Evolutionary conservation across 2,113 vertebrate species (phyloP).

Genomic region (Scomber colias): DNA sequence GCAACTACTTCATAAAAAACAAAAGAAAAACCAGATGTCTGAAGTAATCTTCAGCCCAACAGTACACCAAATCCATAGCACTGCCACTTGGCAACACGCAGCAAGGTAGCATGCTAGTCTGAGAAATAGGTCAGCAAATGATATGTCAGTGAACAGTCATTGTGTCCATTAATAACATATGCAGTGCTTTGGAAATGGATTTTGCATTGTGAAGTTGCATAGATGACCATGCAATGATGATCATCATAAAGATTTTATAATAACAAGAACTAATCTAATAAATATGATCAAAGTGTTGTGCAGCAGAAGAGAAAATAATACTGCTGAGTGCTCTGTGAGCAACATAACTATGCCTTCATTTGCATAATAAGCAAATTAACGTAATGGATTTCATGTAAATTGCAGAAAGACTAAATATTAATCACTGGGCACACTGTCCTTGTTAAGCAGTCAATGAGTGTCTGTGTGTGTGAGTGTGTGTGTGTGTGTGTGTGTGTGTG

Average conservation of each 20-base stretch:
- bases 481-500: conserved; percentile 21
- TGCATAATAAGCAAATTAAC: conserved; percentile 59
- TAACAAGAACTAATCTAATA: conserved; percentile 32
- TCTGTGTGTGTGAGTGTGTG: conserved; percentile 1
- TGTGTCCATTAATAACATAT: background rate
- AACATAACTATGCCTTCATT: conserved; percentile 27
- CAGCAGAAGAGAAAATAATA: conserved; percentile 12
- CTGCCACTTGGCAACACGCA: no score
- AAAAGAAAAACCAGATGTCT: no score
- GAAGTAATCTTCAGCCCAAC: no score
- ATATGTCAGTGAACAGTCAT: background rate
- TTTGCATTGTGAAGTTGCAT: background rate
- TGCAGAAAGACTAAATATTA: conserved; percentile 54
- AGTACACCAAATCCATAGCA: no score
- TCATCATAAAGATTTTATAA: background rate
- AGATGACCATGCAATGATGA: background rate
- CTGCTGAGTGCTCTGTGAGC: conserved; percentile 10
- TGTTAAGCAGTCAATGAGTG: conserved; percentile 24
- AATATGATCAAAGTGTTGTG: background rate
- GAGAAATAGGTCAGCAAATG: no score
- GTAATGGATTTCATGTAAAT: conserved; percentile 61
- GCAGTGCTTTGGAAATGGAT: background rate
- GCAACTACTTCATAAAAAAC: no score
- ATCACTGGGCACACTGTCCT: conserved; percentile 37
- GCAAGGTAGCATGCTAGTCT: no score